phyloP scores from a whole-genome alignment of 2,888 invertebrate genomes.

The Hydraecia micacea region DNA sequence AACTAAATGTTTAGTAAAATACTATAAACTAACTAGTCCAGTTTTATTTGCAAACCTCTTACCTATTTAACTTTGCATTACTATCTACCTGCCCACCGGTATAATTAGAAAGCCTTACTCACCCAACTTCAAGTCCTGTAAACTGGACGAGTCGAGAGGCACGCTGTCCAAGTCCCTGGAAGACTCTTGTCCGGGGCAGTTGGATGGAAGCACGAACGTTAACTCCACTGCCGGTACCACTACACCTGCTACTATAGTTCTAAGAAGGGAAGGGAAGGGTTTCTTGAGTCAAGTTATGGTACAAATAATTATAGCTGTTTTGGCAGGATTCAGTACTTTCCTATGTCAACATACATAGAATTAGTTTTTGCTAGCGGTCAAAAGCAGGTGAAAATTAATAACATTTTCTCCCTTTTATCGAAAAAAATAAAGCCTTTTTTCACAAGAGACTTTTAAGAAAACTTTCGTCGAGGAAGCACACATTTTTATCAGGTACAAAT shows the following conservation, averaged over 20 bases:
- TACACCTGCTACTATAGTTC: conserved; percentile 93
- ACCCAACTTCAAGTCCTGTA: conserved; percentile 94
- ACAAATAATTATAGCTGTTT: neutral
- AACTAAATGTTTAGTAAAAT: no score
- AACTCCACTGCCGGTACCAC: conserved; percentile 96
- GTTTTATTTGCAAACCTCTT: no score
- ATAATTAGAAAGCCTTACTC: conserved; percentile 57
- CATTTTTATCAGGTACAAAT: no score
- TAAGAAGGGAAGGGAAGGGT: conserved; percentile 56
- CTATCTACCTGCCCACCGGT: neutral
- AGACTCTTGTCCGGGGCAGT: conserved; percentile 96
- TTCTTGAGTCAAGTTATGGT: neutral
- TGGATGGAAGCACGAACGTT: conserved; percentile 96
- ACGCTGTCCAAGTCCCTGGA: conserved; percentile 96
- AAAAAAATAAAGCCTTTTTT: no score
- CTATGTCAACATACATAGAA: no score
- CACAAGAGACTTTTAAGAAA: no score
- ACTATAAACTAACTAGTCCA: no score
- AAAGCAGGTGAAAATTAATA: no score
- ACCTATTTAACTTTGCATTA: neutral
- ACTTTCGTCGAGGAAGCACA: no score
- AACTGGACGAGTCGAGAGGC: conserved; percentile 95
- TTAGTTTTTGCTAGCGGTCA: no score
- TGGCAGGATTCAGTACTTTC: no score
- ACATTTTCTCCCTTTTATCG: no score